phyloP scores from a whole-genome alignment of 2,888 invertebrate species.

The Tetheella fluctuosa region DNA sequence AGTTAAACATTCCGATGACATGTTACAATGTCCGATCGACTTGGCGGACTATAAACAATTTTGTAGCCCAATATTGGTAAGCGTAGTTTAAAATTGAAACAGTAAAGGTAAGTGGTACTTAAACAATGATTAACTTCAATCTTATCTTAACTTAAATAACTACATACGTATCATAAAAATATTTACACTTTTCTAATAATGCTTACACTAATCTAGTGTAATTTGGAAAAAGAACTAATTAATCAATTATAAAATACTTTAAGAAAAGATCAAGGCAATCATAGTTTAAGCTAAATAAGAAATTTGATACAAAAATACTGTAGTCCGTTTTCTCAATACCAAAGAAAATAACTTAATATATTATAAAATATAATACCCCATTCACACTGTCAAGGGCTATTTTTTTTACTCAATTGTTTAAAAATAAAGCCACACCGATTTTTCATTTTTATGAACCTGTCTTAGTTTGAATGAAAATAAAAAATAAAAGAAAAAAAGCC shows the following conservation, averaged over 20 bases:
- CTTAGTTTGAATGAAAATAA: no score
- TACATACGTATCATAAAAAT: constrained; percentile 26
- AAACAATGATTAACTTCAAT: constrained; percentile 80
- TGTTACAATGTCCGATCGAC: no score
- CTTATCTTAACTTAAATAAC: constrained; percentile 58
- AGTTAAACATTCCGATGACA: no score
- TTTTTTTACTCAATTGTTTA: background rate
- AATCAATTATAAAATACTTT: constrained; percentile 35
- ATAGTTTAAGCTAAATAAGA: constrained; percentile 56
- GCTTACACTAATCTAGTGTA: constrained; percentile 32
- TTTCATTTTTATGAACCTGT: no score
- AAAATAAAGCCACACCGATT: background rate
- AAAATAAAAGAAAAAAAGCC: no score
- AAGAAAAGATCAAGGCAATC: constrained; percentile 82
- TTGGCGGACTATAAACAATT: no score
- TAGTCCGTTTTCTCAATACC: background rate
- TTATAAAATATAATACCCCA: background rate
- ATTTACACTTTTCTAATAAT: constrained; percentile 37
- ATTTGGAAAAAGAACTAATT: constrained; percentile 35
- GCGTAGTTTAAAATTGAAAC: constrained; percentile 17
- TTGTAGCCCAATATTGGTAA: no score
- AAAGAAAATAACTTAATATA: background rate
- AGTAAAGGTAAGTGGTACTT: constrained; percentile 34
- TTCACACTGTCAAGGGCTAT: background rate
- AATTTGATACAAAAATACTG: constrained; percentile 12